These are phyloP conservation scores for Protomyctophum bolini DNA, from an alignment of 2,113 vertebrate genomes.

Conservation along the genomic window DNA sequence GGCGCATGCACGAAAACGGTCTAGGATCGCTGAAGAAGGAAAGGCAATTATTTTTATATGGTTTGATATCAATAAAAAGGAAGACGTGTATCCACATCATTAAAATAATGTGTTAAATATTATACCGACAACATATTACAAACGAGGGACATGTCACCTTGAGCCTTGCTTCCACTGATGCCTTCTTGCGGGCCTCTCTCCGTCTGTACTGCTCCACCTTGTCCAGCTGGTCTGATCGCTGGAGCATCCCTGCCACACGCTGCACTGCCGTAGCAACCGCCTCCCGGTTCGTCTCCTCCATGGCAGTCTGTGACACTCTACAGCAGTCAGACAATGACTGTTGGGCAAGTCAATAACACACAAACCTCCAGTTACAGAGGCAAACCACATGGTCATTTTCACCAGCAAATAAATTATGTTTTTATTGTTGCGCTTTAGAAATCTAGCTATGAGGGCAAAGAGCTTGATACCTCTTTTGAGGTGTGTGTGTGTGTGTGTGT, in stretches of 20 bases:
- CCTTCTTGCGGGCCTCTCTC: slow-evolving; percentile 96
- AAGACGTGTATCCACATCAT: neutral
- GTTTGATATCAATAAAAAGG: neutral
- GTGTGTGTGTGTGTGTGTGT: no score
- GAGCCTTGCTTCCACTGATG: slow-evolving; percentile 94
- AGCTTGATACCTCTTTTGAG: no score
- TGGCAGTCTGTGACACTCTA: slow-evolving; percentile 46
- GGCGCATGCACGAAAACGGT: no score
- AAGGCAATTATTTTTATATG: neutral
- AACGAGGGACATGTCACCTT: slow-evolving; percentile 78
- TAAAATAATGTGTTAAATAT: neutral
- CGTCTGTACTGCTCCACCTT: slow-evolving; percentile 97
- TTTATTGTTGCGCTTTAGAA: no score
- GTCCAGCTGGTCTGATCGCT: slow-evolving; percentile 96
- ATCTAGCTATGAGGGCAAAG: no score
- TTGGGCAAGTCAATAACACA: neutral
- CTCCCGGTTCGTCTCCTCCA: slow-evolving; percentile 95
- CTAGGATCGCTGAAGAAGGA: no score
- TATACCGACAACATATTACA: no score
- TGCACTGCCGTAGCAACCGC: slow-evolving; percentile 95
- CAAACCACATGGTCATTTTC: no score
- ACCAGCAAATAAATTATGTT: no score
- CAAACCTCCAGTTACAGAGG: neutral
- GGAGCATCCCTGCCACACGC: slow-evolving; percentile 96
- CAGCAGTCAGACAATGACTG: neutral